phyloP scores from a whole-genome alignment of 2,888 invertebrate genomes.

The Orchesella flavescens region DNA sequence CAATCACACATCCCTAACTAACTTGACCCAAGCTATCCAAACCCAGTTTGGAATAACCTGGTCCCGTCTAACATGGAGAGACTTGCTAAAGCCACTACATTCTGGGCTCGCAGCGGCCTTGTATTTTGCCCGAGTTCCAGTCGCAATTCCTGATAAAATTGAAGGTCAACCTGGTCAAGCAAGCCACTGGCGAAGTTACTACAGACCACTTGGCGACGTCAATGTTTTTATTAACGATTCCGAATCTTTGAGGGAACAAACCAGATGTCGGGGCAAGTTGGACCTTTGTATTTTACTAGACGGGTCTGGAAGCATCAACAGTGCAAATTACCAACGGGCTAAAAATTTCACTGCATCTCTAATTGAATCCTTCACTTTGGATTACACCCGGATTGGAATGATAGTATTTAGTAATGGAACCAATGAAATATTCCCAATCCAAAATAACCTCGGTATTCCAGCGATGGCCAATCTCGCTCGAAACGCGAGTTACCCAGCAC shows the following conservation, averaged over 20 bases:
- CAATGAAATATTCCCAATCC: constrained; percentile 31
- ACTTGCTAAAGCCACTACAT: constrained; percentile 54
- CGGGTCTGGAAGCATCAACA: constrained; percentile 61
- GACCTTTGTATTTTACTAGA: constrained; percentile 65
- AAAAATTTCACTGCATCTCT: constrained; percentile 54
- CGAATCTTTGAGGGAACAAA: constrained; percentile 9
- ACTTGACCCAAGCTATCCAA: constrained; percentile 1
- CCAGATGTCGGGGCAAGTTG: constrained; percentile 59
- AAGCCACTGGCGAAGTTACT: constrained; percentile 43
- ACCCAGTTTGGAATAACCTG: constrained; percentile 44
- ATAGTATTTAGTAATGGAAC: constrained; percentile 29
- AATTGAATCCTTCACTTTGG: constrained; percentile 45
- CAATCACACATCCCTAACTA: neutral
- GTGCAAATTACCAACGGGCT: constrained; percentile 25
- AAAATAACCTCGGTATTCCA: neutral
- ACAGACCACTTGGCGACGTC: constrained; percentile 32
- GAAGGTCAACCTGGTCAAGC: too few relatives aligned
- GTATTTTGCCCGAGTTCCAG: constrained; percentile 19
- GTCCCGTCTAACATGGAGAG: constrained; percentile 10
- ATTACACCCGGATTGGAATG: constrained; percentile 49
- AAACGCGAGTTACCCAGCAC: constrained; percentile 13
- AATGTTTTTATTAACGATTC: neutral
- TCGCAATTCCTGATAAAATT: constrained; percentile 54
- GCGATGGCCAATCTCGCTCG: constrained; percentile 13
- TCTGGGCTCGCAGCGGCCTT: constrained; percentile 60